Evolutionary conservation across 1,140 invertebrate genomes (phyloP).

Genomic region (Scaptodrosophila lebanonensis): DNA sequence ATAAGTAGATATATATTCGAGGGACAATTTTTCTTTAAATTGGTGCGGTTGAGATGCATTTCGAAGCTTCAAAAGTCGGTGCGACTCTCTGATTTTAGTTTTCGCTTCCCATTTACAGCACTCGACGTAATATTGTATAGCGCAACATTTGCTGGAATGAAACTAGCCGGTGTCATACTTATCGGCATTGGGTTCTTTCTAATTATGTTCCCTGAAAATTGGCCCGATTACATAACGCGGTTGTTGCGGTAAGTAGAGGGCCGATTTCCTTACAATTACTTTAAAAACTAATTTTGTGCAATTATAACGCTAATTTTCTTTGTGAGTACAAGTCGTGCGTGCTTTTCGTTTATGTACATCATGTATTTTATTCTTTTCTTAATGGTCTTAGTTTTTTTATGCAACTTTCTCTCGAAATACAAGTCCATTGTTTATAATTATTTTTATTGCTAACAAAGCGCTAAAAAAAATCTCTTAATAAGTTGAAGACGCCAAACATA

Average conservation of each 20-base stretch:
- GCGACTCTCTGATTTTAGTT: too few relatives aligned
- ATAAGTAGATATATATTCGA: too few relatives aligned
- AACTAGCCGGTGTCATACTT: conserved; percentile 92
- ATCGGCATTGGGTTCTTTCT: conserved; percentile 94
- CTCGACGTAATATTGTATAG: conserved; percentile 91
- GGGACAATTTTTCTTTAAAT: too few relatives aligned
- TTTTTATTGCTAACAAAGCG: conserved; percentile 21
- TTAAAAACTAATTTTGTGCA: conserved; percentile 39
- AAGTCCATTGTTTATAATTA: conserved; percentile 12
- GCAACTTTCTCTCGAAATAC: conserved; percentile 1
- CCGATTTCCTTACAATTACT: conserved; percentile 68
- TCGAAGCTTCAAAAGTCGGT: too few relatives aligned
- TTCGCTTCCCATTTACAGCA: conserved; percentile 80
- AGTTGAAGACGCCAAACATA: conserved; percentile 7
- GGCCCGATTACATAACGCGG: conserved; percentile 94
- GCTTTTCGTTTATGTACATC: conserved; percentile 48
- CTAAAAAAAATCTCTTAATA: conserved; percentile 15
- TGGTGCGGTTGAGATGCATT: too few relatives aligned
- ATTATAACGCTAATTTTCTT: conserved; percentile 65
- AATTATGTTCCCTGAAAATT: conserved; percentile 96
- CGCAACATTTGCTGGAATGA: conserved; percentile 94
- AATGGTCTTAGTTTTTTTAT: conserved; percentile 31
- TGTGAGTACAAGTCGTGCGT: conserved; percentile 56
- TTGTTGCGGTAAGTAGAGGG: conserved; percentile 84
- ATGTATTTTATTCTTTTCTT: conserved; percentile 21